These are phyloP conservation scores for Thamnophis sirtalis DNA, from an alignment of 2,113 vertebrate genomes.

Conservation along the genomic window DNA sequence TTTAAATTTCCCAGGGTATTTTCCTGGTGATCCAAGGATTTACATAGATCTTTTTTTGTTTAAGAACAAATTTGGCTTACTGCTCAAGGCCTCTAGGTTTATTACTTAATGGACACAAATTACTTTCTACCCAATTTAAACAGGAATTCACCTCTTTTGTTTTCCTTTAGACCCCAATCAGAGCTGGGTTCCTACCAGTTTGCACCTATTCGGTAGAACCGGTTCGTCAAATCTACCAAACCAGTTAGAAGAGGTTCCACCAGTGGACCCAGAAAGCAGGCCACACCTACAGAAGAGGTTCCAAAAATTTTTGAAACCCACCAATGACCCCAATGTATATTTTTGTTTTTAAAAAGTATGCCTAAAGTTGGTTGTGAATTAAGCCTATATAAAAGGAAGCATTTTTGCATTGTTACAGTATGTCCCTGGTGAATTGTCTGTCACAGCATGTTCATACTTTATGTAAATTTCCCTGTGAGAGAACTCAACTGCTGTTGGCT, in stretches of 20 bases:
- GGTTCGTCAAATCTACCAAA: too few relatives aligned
- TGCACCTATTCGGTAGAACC: too few relatives aligned
- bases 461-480: neutral
- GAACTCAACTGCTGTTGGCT: neutral
- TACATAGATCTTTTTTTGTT: slow-evolving; percentile 31
- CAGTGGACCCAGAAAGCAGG: too few relatives aligned
- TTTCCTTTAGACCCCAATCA: slow-evolving; percentile 29
- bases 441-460: neutral
- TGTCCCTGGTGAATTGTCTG: neutral
- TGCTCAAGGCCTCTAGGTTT: slow-evolving; percentile 47
- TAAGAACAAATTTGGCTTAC: slow-evolving; percentile 41
- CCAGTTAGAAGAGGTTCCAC: too few relatives aligned
- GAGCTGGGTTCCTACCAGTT: too few relatives aligned
- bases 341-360: neutral
- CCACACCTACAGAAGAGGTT: too few relatives aligned
- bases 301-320: too few relatives aligned
- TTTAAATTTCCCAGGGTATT: slow-evolving; percentile 57
- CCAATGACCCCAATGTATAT: slow-evolving; percentile 37
- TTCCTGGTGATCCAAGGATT: slow-evolving; percentile 49
- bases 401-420: slow-evolving; percentile 35
- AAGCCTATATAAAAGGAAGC: slow-evolving; percentile 10
- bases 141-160: slow-evolving; percentile 38
- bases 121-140: slow-evolving; percentile 63
- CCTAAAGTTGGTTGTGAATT: slow-evolving; percentile 31
- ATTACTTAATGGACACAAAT: slow-evolving; percentile 60